A percentile compares a stretch with the other conserved stretches of the same genome.
These are phyloP conservation scores for Adrianichthys oophorus DNA, from an alignment of 2,797 vertebrate species.

Conservation along the genomic window DNA sequence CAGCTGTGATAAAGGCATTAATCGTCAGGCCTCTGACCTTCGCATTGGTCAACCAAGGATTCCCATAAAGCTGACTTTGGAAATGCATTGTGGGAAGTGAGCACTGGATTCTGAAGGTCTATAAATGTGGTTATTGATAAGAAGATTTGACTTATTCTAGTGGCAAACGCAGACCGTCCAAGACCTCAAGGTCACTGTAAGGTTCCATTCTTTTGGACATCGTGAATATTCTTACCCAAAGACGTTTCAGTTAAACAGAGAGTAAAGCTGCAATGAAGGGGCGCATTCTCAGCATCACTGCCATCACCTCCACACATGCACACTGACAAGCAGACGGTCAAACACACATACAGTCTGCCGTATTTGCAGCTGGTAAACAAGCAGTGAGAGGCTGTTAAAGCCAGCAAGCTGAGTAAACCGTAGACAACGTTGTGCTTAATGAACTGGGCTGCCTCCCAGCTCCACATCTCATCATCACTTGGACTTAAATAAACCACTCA, in stretches of 20 bases:
- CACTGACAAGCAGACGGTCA: constrained; percentile 72
- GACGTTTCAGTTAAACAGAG: constrained; percentile 5
- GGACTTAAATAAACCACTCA: constrained; percentile 74
- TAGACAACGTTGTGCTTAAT: constrained; percentile 72
- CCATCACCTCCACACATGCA: constrained; percentile 58
- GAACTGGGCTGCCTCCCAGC: constrained; percentile 75
- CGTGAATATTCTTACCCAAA: no score
- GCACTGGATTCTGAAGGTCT: no score
- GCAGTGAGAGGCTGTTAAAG: constrained; percentile 68
- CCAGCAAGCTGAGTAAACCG: constrained; percentile 77
- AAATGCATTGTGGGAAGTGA: no score
- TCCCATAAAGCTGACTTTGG: no score
- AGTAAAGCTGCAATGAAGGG: constrained; percentile 32
- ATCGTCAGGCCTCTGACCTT: no score
- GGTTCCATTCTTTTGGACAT: no score
- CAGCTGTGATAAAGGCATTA: no score
- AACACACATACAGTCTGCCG: constrained; percentile 77
- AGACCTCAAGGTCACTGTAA: no score
- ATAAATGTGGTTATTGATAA: no score
- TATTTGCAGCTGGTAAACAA: constrained; percentile 77
- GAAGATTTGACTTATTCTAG: no score
- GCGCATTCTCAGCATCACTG: constrained; percentile 43
- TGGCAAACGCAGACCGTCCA: no score
- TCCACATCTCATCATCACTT: constrained; percentile 74
- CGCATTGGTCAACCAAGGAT: no score